Evolutionary conservation across 2,797 vertebrate genomes (phyloP), one percentile per base, ranked within the genome.

Genomic region (Phyllotis vaccarum): DNA sequence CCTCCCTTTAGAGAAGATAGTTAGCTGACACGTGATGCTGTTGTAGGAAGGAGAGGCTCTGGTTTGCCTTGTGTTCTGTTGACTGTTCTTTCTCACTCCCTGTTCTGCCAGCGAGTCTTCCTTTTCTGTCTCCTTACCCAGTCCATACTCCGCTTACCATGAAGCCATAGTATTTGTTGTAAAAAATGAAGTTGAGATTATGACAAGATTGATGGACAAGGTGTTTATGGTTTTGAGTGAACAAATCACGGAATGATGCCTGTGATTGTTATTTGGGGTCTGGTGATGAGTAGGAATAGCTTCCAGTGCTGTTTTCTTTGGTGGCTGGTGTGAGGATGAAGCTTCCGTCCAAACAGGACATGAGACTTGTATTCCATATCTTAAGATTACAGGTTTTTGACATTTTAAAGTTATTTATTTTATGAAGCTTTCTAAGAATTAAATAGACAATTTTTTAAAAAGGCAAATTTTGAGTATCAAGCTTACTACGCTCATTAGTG

Each of bases 351-450:
- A 74, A 82, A 27, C 13, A 83, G 22, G 13, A 90, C 80, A 24
- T 75, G 34, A 89, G 66, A n/a, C 40, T 90, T 14, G 19, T 52
- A 24, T 86, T 68, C 27, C 2, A 3, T 81, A 70, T 64, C 37
- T 75, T 1, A 75, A 78, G 21, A 78, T 75, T 81, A 52, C 89
- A 56, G 74, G 70, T 40, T 54, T 54, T 12, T 1, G 2, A 8
- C 37, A 49, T 96, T 89, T 88, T 79, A 92, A 70, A 93, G 21
- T 76, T 87, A 93, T 29, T 54, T 90, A 4, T 64, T 7, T 62
- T 81, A 11, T 75, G 68, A 85, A 94, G 60, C 22, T 86, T 70
- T 64, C 22, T 89, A 80, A 43, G 37, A 70, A 94, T 79, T 94
- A 37, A 76, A 81, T 66, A 91, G 37, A 19, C 21, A 13, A 52